phyloP scores from a whole-genome alignment of 2,888 invertebrate species.

The Athalia rosae region DNA sequence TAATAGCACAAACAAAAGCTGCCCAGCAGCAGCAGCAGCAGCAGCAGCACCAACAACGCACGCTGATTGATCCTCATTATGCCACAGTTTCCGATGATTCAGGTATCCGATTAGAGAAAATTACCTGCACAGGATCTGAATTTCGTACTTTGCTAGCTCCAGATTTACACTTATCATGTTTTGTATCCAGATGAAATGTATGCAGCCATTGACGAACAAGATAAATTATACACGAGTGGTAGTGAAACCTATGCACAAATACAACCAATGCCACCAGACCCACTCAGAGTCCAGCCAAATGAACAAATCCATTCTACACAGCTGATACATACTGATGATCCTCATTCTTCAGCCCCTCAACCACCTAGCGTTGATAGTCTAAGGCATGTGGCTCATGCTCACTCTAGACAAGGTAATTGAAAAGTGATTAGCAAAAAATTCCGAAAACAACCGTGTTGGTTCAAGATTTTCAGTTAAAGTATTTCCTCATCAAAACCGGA shows the following conservation, averaged over 20 bases:
- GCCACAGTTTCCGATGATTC: slow-evolving; percentile 95
- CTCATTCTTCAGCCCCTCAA: slow-evolving; percentile 72
- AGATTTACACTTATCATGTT: slow-evolving; percentile 47
- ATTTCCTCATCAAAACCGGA: neutral
- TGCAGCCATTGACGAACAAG: slow-evolving; percentile 89
- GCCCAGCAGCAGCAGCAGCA: slow-evolving; percentile 69
- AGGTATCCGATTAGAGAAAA: slow-evolving; percentile 74
- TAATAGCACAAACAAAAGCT: slow-evolving; percentile 79
- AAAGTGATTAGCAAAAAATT: neutral
- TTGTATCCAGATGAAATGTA: slow-evolving; percentile 87
- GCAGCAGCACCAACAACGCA: slow-evolving; percentile 57
- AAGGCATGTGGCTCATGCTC: slow-evolving; percentile 77
- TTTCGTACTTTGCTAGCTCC: neutral
- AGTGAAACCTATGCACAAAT: slow-evolving; percentile 93
- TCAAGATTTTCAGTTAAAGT: neutral
- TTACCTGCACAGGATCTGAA: neutral
- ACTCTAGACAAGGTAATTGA: slow-evolving; percentile 76
- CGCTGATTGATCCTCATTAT: slow-evolving; percentile 82
- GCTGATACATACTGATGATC: slow-evolving; percentile 51
- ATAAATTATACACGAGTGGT: slow-evolving; percentile 82
- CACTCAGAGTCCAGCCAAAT: slow-evolving; percentile 68
- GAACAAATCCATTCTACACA: slow-evolving; percentile 73
- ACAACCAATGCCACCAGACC: slow-evolving; percentile 75
- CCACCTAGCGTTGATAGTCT: slow-evolving; percentile 80
- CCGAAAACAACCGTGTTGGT: neutral